phyloP scores from a whole-genome alignment of 2,888 invertebrate genomes.

The Eristalis tenax region DNA sequence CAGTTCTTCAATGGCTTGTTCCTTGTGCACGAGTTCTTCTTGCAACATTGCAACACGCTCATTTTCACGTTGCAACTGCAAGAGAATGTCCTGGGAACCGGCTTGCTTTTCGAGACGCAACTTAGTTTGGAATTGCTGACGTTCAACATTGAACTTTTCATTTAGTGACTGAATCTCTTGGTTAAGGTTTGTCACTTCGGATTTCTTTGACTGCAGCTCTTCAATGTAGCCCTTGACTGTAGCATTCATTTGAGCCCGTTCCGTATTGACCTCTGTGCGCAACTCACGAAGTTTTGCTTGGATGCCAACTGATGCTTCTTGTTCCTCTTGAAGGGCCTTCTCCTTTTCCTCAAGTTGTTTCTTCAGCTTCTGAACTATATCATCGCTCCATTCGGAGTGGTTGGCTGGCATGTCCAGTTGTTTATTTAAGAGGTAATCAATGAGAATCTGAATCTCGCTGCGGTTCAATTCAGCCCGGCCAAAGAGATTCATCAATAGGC shows the following conservation, averaged over 20 bases:
- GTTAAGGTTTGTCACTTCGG: conserved; percentile 76
- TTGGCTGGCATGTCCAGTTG: conserved; percentile 90
- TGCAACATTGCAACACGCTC: conserved; percentile 75
- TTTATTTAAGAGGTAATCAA: conserved; percentile 93
- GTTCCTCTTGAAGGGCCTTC: conserved; percentile 87
- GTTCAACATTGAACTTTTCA: conserved; percentile 78
- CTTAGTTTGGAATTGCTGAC: conserved; percentile 80
- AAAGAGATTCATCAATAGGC: conserved; percentile 87
- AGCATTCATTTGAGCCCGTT: conserved; percentile 78
- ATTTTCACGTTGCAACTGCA: conserved; percentile 77
- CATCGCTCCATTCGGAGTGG: conserved; percentile 94
- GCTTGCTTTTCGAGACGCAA: conserved; percentile 79
- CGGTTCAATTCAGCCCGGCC: conserved; percentile 91
- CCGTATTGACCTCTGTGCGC: conserved; percentile 82
- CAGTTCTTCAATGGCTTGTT: conserved; percentile 70
- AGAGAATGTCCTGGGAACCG: conserved; percentile 78
- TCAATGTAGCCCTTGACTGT: conserved; percentile 78
- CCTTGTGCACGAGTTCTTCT: conserved; percentile 75
- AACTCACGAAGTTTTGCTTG: conserved; percentile 91
- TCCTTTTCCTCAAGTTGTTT: conserved; percentile 95
- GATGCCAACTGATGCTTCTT: conserved; percentile 88
- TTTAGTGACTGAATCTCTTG: conserved; percentile 78
- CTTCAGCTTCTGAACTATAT: conserved; percentile 92
- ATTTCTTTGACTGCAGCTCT: conserved; percentile 78
- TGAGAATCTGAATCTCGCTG: conserved; percentile 93